Evolutionary conservation across 2,113 vertebrate species (phyloP), one percentile per base, ranked within the genome.

Genomic region (Ploceus nigricollis): DNA sequence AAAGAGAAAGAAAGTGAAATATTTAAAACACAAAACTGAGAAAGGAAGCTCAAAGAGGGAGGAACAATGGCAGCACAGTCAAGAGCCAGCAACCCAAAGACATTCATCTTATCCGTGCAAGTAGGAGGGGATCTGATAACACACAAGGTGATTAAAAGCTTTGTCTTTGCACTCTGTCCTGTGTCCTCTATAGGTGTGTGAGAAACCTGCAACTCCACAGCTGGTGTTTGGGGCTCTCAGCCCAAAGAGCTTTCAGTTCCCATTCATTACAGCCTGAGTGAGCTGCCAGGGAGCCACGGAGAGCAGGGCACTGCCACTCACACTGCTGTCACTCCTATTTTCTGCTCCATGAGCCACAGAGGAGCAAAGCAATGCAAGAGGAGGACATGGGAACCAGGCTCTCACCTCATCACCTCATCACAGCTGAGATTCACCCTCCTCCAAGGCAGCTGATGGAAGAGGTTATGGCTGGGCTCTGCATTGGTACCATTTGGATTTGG

Each of bases 31-130:
- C 4, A 16, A 35, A 80, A 31, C 9, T 9, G 54, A 61, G 87
- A 60, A 80, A 65, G 20, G 31, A 75, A 79, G 24, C 18, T 54
- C 7, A 10, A 19, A 73, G 61, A 44, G 60, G 17, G 25, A 84
- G 48, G 25, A 65, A 45, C 0, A 1, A 50, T 15, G 31, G 60
- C 42, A 66, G 47, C 0, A 0, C 50, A 25, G 54, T 12, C 31
- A 78, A 84, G 69, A 94, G 33, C 30, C 7, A 6, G 37, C 0
- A 0, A 35, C 13, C 18, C 35, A 23, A 25, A 58, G 89, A 8
- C 27, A 48, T 39, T 30, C 10, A 7, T 69, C 50, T 69, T n/a
- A 21, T 23, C 56, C 0, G 0, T 48, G 58, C 13, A 2, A 4
- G 40, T 1, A 24, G 48, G 47, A 77, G 17, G 23, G 54, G 57